These are phyloP conservation scores for Amorpha juglandis DNA, from an alignment of 2,888 invertebrate genomes.

Conservation along the genomic window DNA sequence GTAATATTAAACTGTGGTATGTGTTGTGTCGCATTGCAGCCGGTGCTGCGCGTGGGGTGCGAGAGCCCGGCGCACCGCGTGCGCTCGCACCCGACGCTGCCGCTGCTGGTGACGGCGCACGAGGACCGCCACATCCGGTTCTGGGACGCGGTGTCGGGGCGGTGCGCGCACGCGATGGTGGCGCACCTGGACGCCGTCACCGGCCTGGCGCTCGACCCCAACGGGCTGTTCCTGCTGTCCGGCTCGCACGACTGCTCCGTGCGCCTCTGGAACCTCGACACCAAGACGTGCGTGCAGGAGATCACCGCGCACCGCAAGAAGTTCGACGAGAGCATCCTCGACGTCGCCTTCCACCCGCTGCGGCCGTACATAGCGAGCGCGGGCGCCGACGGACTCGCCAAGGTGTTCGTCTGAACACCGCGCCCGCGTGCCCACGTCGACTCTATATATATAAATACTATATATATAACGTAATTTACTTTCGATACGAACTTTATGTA, in stretches of 20 bases:
- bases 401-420: slow-evolving; percentile 94
- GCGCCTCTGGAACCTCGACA: slow-evolving; percentile 99
- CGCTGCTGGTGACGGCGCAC: slow-evolving; percentile 98
- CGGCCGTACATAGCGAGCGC: slow-evolving; percentile 99
- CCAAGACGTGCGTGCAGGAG: slow-evolving; percentile 99
- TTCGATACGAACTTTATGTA: slow-evolving; percentile 57
- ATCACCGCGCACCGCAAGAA: slow-evolving; percentile 99
- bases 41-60: slow-evolving; percentile 87
- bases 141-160: slow-evolving; percentile 98
- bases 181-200: slow-evolving; percentile 99
- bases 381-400: slow-evolving; percentile 99
- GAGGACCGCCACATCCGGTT: slow-evolving; percentile 99
- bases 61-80: slow-evolving; percentile 89
- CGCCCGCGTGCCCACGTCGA: not conserved
- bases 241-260: slow-evolving; percentile 99
- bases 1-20: slow-evolving; percentile 84
- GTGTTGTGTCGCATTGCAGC: slow-evolving; percentile 43
- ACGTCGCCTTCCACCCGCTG: slow-evolving; percentile 99
- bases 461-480: slow-evolving; percentile 62
- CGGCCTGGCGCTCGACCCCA: slow-evolving; percentile 98
- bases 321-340: slow-evolving; percentile 99
- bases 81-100: slow-evolving; percentile 97
- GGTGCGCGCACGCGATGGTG: slow-evolving; percentile 98
- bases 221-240: slow-evolving; percentile 98
- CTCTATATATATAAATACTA: slow-evolving; percentile 45